Evolutionary conservation across 2,888 invertebrate genomes (phyloP), one percentile per base, ranked within the genome.

Genomic region (Cosmopolites sordidus): DNA sequence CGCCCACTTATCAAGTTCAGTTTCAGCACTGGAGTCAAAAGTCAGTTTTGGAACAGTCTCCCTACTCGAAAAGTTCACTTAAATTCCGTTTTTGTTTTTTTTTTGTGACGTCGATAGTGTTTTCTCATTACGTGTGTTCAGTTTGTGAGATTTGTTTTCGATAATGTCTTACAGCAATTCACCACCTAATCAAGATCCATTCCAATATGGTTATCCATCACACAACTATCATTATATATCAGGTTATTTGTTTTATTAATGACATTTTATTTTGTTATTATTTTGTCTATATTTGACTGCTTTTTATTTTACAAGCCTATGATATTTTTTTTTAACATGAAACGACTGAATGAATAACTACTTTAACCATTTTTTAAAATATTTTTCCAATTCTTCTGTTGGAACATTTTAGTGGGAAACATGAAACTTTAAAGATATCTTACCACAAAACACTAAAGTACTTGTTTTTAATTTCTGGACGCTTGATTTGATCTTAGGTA

Each of bases 131-230:
- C 4, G 22, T 22, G 22, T 22, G 8, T 5, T 22, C 22, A 8
- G 11, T 5, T 33, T 11, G 33, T 33, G 33, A 11, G n/a, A 6
- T 33, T 33, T 33, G 3, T 3, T 22, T 22, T 22, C 22, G 17
- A 61, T 41, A 51, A 71, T 70, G 71, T 67, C 71, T 39, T 72
- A 68, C 51, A 65, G 66, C 37, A 67, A 63, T 60, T 69, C 69
- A 11, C 63, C 66, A 11, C 65, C 62, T 48, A 66, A 71, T 56
- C 68, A 68, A 55, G 71, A 71, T 55, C 63, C 67, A 47, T 71
- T 66, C 55, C 71, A 72, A 48, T 71, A 68, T 56, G 58, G 64
- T 12, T 72, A 71, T 60, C 62, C 66, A 47, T 58, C 63, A 40
- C 67, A 69, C 51, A 60, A 60, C 41, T 69, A 69, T 52, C 68